Conservation (phyloP, 2,113 vertebrate genomes). For the Pteronura brasiliensis region DNA sequence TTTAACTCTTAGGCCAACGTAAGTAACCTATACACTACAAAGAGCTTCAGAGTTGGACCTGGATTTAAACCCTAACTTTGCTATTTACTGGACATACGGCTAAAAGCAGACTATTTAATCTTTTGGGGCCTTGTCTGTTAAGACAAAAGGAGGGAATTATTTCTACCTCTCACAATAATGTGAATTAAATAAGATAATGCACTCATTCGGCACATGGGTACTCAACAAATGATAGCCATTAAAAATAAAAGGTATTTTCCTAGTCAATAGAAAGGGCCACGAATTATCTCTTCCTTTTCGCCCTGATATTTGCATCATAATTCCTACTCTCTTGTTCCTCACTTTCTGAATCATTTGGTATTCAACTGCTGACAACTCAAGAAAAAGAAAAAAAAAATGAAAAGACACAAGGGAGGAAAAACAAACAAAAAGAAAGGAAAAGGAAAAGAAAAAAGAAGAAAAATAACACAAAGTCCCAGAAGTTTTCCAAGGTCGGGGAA, state of each 20-base stretch:
- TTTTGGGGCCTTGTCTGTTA: background rate
- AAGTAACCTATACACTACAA: background rate
- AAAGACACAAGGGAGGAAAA: background rate
- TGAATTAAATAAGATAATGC: background rate
- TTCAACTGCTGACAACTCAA: background rate
- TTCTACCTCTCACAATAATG: background rate
- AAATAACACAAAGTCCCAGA: background rate
- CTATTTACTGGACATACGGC: background rate
- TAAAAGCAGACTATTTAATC: background rate
- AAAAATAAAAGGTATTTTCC: background rate
- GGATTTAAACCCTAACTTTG: background rate
- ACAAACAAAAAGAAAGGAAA: background rate
- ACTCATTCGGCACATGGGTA: background rate
- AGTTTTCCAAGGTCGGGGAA: background rate
- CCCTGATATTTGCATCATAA: background rate
- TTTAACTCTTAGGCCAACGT: background rate
- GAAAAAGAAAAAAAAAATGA: too few species aligned
- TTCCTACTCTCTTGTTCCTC: background rate
- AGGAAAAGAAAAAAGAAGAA: background rate
- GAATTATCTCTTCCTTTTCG: background rate
- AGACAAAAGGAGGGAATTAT: background rate
- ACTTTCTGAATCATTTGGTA: background rate
- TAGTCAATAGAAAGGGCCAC: background rate
- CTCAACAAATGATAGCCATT: conserved; percentile 19
- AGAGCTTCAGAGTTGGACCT: background rate